Conservation (phyloP, 2,113 vertebrate genomes). For the Notothenia coriiceps region DNA sequence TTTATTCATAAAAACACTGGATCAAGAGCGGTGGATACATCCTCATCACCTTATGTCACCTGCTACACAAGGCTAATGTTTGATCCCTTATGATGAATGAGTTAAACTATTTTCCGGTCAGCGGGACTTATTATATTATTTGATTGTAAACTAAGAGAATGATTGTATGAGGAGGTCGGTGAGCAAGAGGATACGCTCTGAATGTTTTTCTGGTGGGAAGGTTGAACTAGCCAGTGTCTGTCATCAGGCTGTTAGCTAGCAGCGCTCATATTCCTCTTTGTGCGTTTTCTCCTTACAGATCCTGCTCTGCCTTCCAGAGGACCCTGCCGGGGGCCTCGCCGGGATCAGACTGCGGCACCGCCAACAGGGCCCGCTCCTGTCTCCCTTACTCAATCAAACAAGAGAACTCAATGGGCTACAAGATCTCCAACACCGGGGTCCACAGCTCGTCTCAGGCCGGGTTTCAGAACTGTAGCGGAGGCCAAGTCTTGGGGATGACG, state of each 20-base stretch:
- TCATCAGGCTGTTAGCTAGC: slow-evolving; percentile 68
- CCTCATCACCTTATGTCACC: slow-evolving; percentile 6
- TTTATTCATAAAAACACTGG: slow-evolving; percentile 71
- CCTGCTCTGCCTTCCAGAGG: slow-evolving; percentile 74
- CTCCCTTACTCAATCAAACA: slow-evolving; percentile 91
- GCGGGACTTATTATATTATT: slow-evolving; percentile 12
- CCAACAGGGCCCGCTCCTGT: slow-evolving; percentile 52
- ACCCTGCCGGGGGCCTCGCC: slow-evolving; percentile 76
- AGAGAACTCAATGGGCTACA: slow-evolving; percentile 88
- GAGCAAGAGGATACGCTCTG: slow-evolving; percentile 17
- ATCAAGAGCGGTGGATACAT: slow-evolving; percentile 31
- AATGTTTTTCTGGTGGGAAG: slow-evolving; percentile 54
- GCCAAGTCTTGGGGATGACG: slow-evolving; percentile 73
- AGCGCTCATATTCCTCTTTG: slow-evolving; percentile 71
- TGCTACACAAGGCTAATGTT: too few species aligned
- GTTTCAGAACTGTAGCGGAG: slow-evolving; percentile 55
- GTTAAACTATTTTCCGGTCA: slow-evolving; percentile 28
- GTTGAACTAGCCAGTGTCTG: slow-evolving; percentile 68
- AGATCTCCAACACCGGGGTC: slow-evolving; percentile 73
- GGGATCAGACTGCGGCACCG: slow-evolving; percentile 67
- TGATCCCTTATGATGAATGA: not conserved
- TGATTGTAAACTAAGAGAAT: slow-evolving; percentile 28
- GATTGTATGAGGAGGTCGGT: not conserved
- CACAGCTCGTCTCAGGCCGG: slow-evolving; percentile 76
- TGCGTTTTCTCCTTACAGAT: slow-evolving; percentile 68